phyloP scores from a whole-genome alignment of 1,140 invertebrate genomes.

The Dinoponera quadriceps region DNA sequence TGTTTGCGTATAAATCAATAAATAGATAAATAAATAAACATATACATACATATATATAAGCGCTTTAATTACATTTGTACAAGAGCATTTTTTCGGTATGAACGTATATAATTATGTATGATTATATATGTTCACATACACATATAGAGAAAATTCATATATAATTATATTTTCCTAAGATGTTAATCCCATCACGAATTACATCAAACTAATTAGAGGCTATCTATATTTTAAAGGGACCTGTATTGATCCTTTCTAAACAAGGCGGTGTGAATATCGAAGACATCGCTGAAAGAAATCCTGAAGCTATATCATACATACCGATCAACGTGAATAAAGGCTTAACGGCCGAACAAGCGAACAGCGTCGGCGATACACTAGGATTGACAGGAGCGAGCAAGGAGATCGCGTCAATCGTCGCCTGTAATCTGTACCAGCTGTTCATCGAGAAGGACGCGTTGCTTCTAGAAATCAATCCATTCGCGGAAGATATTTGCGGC shows the following conservation, averaged over 20 bases:
- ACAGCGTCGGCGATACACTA: constrained; percentile 91
- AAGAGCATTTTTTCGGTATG: too few species aligned
- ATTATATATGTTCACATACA: too few species aligned
- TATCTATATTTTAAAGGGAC: constrained; percentile 88
- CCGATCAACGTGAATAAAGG: constrained; percentile 95
- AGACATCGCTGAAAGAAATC: constrained; percentile 96
- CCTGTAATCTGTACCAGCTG: constrained; percentile 94
- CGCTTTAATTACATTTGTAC: too few species aligned
- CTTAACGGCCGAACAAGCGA: constrained; percentile 91
- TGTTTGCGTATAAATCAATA: too few species aligned
- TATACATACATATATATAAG: too few species aligned
- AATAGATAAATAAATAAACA: too few species aligned
- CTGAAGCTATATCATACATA: constrained; percentile 95
- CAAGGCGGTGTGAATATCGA: constrained; percentile 99
- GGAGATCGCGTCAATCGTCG: constrained; percentile 92
- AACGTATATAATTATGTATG: too few species aligned
- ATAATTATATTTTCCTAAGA: too few species aligned
- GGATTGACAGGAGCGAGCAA: constrained; percentile 90
- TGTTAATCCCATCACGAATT: neutral
- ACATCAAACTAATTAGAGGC: neutral
- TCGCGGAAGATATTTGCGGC: constrained; percentile 95
- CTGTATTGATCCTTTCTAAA: constrained; percentile 97
- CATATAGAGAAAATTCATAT: too few species aligned
- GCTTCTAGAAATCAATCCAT: constrained; percentile 98
- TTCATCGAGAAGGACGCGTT: constrained; percentile 97